Percentiles rank a stretch among this genome's conserved stretches.
These are phyloP conservation scores for Chaenodraco wilsoni DNA, from an alignment of 2,797 vertebrate species.

Conservation along the genomic window DNA sequence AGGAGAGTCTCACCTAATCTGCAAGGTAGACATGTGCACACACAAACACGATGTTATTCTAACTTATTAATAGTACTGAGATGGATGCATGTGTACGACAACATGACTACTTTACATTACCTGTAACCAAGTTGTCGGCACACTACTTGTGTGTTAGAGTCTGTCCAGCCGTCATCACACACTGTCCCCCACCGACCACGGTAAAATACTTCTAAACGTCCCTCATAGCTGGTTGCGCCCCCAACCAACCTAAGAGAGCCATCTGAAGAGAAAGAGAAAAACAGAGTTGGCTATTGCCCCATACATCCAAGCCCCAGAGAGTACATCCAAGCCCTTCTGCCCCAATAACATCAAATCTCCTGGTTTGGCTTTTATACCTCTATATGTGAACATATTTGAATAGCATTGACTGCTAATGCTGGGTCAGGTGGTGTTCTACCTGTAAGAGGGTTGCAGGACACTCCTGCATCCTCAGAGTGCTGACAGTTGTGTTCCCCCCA, in stretches of 20 bases:
- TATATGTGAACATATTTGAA: neutral
- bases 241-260: constrained; percentile 88
- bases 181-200: constrained; percentile 92
- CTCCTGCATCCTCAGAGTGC: constrained; percentile 94
- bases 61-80: neutral
- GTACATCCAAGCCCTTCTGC: neutral
- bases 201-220: constrained; percentile 91
- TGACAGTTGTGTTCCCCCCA: constrained; percentile 96
- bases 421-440: constrained; percentile 78
- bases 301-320: neutral
- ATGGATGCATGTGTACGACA: neutral
- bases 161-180: constrained; percentile 94
- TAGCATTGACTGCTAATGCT: constrained; percentile 57
- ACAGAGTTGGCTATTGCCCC: neutral
- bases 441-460: constrained; percentile 91
- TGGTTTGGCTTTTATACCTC: neutral
- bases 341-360: neutral
- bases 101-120: constrained; percentile 75
- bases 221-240: constrained; percentile 85
- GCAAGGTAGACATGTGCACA: constrained; percentile 26
- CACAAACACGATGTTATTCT: neutral
- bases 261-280: constrained; percentile 78
- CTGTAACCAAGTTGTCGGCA: constrained; percentile 95
- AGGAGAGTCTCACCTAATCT: constrained; percentile 85
- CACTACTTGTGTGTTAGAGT: constrained; percentile 89